Conservation (phyloP, 2,113 vertebrate genomes). For the Notarius lentiginosus region DNA sequence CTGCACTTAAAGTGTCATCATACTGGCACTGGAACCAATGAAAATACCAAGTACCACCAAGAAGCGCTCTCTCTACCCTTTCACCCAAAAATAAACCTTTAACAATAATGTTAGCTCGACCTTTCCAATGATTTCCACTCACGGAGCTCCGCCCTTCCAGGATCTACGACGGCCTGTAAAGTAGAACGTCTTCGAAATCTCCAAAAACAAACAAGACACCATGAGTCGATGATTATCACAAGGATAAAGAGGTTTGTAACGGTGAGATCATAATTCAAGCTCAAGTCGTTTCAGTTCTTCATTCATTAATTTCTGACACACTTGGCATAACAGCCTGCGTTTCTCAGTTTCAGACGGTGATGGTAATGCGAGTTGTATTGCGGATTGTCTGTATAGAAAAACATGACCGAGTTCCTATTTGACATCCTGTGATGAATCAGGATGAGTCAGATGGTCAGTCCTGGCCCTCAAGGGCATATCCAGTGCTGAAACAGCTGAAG, state of each 20-base stretch:
- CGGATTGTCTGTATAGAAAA: neutral
- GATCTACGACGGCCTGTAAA: neutral
- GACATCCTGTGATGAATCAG: constrained; percentile 17
- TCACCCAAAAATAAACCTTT: neutral
- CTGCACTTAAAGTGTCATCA: neutral
- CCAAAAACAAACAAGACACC: neutral
- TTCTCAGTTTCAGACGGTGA: neutral
- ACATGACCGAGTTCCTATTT: neutral
- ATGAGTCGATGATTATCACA: neutral
- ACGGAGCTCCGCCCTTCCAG: neutral
- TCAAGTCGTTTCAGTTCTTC: neutral
- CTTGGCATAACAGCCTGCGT: neutral
- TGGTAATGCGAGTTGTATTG: neutral
- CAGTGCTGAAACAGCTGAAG: neutral
- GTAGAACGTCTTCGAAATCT: neutral
- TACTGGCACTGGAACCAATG: neutral
- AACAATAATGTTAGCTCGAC: neutral
- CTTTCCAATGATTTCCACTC: neutral
- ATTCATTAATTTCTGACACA: neutral
- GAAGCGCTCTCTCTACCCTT: neutral
- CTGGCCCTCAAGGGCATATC: neutral
- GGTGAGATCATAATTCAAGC: neutral
- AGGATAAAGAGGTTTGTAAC: neutral
- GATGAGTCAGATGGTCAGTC: neutral
- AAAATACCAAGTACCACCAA: neutral